Conservation (phyloP, 2,113 vertebrate genomes). For the Variabilichromis moorii region DNA sequence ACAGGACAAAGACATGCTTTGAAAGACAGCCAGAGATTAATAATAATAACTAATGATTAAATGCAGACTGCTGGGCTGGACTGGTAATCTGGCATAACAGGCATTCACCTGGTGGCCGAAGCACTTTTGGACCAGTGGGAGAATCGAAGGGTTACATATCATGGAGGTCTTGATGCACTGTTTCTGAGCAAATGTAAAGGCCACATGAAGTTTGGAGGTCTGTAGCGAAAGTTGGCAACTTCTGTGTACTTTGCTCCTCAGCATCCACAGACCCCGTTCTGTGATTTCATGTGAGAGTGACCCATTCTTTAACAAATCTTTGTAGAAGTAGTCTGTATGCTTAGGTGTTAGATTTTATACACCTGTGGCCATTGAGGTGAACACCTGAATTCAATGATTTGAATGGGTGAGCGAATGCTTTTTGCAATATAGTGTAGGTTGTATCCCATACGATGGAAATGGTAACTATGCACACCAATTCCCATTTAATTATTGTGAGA, state of each 20-base stretch:
- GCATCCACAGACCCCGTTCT: neutral
- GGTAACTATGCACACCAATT: neutral
- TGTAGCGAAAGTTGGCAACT: neutral
- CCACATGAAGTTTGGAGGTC: neutral
- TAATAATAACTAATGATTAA: neutral
- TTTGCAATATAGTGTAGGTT: neutral
- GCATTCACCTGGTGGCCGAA: neutral
- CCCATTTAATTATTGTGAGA: slow-evolving; percentile 17
- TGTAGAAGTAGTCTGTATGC: neutral
- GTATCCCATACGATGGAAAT: neutral
- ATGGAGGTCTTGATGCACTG: neutral
- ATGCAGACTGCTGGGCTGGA: neutral
- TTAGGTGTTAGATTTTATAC: neutral
- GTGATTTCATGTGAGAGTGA: neutral
- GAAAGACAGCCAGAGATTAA: neutral
- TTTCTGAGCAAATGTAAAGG: neutral
- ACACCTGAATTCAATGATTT: neutral
- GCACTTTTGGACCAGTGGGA: neutral
- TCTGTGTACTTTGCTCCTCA: neutral
- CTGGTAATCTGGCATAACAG: neutral
- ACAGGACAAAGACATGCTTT: neutral
- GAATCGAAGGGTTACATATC: neutral
- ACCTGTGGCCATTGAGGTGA: neutral
- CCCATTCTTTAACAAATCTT: neutral
- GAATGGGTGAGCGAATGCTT: neutral